Evolutionary conservation across 1,140 invertebrate genomes (phyloP).

Genomic region (Diachasmimorpha longicaudata): DNA sequence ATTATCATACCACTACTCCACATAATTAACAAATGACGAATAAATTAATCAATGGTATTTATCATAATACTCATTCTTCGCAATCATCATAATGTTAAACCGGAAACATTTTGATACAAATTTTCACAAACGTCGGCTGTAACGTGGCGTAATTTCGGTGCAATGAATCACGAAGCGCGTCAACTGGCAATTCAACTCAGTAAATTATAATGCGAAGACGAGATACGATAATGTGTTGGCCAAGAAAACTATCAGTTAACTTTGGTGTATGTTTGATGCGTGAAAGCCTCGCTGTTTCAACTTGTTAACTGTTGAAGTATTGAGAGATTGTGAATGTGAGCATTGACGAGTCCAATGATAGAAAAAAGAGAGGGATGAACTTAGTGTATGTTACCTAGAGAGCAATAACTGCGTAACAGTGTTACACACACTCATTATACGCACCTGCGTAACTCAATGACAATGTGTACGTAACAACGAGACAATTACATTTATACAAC

Average conservation of each 20-base stretch:
- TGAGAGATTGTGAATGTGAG: not conserved
- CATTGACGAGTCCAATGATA: not conserved
- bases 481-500: constrained; percentile 13
- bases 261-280: constrained; percentile 8
- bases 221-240: not conserved
- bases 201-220: constrained; percentile 4
- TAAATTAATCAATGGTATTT: too few species aligned
- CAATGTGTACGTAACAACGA: constrained; percentile 15
- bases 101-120: not conserved
- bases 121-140: not conserved
- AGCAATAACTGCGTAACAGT: constrained; percentile 20
- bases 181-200: not conserved
- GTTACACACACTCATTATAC: constrained; percentile 27
- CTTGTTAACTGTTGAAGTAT: constrained; percentile 5
- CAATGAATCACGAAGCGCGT: constrained; percentile 16
- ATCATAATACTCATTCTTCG: too few species aligned
- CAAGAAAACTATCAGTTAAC: constrained; percentile 10
- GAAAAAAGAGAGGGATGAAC: not conserved
- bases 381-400: not conserved
- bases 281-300: constrained; percentile 14
- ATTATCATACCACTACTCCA: too few species aligned
- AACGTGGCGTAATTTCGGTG: not conserved
- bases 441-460: constrained; percentile 28
- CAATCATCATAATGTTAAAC: not conserved
- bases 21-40: too few species aligned